Conservation (phyloP, 2,797 vertebrate genomes). For the Antrozous pallidus region DNA sequence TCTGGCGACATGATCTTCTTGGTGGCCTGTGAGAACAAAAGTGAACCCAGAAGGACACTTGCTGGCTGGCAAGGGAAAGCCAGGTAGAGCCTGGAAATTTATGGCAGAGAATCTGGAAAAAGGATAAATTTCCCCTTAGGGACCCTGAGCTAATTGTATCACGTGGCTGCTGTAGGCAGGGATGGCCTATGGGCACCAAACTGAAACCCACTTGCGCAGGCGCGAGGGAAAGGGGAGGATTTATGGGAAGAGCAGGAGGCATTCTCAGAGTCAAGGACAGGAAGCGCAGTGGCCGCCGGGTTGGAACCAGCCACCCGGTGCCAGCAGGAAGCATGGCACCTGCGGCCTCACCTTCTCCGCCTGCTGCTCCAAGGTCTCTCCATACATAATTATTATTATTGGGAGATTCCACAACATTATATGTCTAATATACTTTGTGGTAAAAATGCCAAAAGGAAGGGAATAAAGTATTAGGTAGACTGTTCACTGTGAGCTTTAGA, state of each 20-base stretch:
- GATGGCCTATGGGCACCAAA: background rate
- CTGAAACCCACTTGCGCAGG: slow-evolving; percentile 42
- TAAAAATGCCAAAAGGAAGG: too few relatives aligned
- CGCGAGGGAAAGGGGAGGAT: slow-evolving; percentile 38
- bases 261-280: slow-evolving; percentile 41
- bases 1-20: background rate
- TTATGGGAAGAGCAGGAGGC: slow-evolving; percentile 49
- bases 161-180: slow-evolving; percentile 18
- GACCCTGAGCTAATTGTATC: slow-evolving; percentile 63
- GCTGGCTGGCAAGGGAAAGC: slow-evolving; percentile 47
- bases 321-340: background rate
- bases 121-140: slow-evolving; percentile 48
- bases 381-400: too few relatives aligned
- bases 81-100: slow-evolving; percentile 61
- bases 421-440: too few relatives aligned
- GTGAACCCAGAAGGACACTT: slow-evolving; percentile 59
- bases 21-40: background rate
- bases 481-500: too few relatives aligned
- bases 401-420: too few relatives aligned
- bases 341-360: background rate
- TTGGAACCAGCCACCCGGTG: background rate
- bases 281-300: slow-evolving; percentile 21
- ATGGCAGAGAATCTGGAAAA: slow-evolving; percentile 53
- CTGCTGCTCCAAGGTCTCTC: background rate
- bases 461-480: too few relatives aligned